These are phyloP conservation scores for Pontoporia blainvillei DNA, from an alignment of 2,113 vertebrate genomes.

Conservation along the genomic window DNA sequence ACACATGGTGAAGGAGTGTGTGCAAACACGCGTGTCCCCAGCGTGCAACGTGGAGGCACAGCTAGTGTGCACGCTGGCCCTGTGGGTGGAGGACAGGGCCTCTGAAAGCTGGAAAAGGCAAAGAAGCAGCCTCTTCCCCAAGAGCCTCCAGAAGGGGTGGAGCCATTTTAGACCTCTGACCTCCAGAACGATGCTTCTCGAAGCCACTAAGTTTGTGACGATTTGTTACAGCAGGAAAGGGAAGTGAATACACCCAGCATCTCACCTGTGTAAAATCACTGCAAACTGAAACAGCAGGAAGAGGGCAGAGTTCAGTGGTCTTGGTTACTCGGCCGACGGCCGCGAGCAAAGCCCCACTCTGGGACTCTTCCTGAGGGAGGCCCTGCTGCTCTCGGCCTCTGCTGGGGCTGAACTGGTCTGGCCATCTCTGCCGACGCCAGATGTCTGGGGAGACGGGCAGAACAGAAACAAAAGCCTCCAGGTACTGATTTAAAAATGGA, in stretches of 20 bases:
- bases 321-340: not conserved
- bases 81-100: not conserved
- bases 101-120: not conserved
- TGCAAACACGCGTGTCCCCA: not conserved
- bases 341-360: not conserved
- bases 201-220: not conserved
- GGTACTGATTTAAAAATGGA: not conserved
- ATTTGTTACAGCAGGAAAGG: not conserved
- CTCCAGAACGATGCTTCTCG: not conserved
- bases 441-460: not conserved
- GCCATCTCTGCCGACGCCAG: not conserved
- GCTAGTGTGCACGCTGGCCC: not conserved
- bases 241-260: not conserved
- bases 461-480: not conserved
- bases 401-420: not conserved
- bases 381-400: not conserved
- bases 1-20: not conserved
- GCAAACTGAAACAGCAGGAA: not conserved
- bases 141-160: not conserved
- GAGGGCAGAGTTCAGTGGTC: not conserved
- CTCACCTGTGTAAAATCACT: not conserved
- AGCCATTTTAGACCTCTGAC: not conserved
- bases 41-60: not conserved
- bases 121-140: not conserved
- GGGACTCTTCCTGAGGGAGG: not conserved